phyloP scores from a whole-genome alignment of 2,113 vertebrate species.

The Leptosomus discolor region DNA sequence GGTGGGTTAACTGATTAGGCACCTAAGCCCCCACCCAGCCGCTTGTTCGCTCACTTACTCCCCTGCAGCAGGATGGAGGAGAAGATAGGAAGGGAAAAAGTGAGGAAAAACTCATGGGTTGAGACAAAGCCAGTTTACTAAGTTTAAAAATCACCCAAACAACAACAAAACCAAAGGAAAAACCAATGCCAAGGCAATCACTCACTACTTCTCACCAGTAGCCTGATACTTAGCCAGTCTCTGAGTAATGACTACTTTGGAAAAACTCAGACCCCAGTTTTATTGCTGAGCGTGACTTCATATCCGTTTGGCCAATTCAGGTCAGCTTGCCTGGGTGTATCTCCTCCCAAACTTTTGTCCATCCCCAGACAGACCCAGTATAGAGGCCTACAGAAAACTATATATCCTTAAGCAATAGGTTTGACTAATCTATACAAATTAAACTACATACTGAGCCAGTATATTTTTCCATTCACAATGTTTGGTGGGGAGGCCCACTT shows the following conservation, averaged over 20 bases:
- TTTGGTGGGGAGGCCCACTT: accelerated
- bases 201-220: background rate
- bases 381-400: background rate
- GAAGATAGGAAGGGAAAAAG: background rate
- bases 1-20: background rate
- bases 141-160: background rate
- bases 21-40: background rate
- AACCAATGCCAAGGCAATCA: background rate
- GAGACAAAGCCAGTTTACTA: background rate
- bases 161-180: background rate
- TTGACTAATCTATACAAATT: background rate
- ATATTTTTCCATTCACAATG: background rate
- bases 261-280: background rate
- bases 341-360: too few relatives aligned
- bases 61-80: background rate
- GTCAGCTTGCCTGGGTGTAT: too few relatives aligned
- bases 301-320: background rate
- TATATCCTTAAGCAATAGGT: background rate
- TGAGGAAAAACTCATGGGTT: background rate
- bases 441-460: background rate
- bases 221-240: background rate
- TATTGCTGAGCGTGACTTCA: background rate
- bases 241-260: background rate
- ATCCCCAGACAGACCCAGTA: background rate
- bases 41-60: background rate